Conservation (phyloP, 2,797 vertebrate species). For the Parauchenoglanis ngamensis region DNA sequence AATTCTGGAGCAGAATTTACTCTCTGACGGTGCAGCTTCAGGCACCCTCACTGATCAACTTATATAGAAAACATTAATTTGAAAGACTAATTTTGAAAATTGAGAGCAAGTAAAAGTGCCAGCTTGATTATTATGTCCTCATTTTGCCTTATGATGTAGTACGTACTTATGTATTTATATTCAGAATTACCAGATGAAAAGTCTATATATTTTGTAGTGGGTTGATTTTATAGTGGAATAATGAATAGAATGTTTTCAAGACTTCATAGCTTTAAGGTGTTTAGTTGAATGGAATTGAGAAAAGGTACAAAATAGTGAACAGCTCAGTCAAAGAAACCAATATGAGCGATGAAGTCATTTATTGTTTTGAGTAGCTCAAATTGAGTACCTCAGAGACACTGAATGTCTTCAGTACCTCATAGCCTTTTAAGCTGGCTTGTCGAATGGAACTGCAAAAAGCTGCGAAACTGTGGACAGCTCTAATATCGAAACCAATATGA, state of each 20-base stretch:
- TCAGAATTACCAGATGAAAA: not conserved
- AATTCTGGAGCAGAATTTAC: not conserved
- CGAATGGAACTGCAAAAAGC: not conserved
- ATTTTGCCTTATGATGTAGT: not conserved
- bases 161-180: not conserved
- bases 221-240: not conserved
- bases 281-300: not conserved
- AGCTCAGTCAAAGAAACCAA: not conserved
- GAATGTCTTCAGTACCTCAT: not conserved
- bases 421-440: not conserved
- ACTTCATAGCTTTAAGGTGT: not conserved
- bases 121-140: not conserved
- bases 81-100: not conserved
- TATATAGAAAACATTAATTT: not conserved
- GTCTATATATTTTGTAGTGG: not conserved
- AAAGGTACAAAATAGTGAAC: not conserved
- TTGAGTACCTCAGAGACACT: not conserved
- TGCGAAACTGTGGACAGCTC: not conserved
- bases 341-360: not conserved
- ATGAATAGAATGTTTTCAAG: not conserved
- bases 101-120: not conserved
- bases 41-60: not conserved
- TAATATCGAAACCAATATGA: not conserved
- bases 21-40: not conserved
- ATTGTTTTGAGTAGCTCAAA: not conserved